Evolutionary conservation across 2,797 vertebrate species (phyloP).

Genomic region (Sebastes flavidus): DNA sequence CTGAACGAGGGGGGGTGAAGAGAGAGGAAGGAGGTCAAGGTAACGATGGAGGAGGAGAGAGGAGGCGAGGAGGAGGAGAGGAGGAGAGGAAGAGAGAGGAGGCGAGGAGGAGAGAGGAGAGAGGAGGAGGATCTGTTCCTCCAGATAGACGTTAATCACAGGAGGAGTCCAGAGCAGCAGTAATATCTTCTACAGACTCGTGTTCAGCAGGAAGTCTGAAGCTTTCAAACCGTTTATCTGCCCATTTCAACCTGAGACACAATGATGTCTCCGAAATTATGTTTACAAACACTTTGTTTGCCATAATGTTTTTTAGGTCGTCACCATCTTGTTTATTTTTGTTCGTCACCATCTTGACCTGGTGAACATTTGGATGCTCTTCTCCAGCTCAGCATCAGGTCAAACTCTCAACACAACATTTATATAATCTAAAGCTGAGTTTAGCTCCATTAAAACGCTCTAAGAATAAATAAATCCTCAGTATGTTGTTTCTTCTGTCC

Average conservation of each 20-base stretch:
- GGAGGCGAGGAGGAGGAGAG: neutral
- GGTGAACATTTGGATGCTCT: neutral
- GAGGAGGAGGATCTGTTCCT: neutral
- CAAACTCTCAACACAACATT: neutral
- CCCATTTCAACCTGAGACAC: too few relatives aligned
- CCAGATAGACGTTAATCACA: slow-evolving; percentile 43
- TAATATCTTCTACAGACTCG: slow-evolving; percentile 52
- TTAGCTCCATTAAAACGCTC: neutral
- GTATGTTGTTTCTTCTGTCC: neutral
- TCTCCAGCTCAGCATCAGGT: neutral
- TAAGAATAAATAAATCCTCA: neutral
- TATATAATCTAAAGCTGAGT: neutral
- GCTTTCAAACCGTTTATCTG: too few relatives aligned
- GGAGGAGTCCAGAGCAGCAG: slow-evolving; percentile 3
- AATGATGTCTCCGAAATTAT: too few relatives aligned
- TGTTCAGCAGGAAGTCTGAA: slow-evolving; percentile 5
- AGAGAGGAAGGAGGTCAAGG: slow-evolving; percentile 36
- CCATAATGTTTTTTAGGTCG: too few relatives aligned
- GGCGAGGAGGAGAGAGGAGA: too few relatives aligned
- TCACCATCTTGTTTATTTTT: too few relatives aligned
- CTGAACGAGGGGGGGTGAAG: neutral
- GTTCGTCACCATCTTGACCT: too few relatives aligned
- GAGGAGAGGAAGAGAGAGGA: too few relatives aligned
- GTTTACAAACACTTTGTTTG: too few relatives aligned
- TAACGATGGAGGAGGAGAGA: slow-evolving; percentile 8